Evolutionary conservation across 2,888 invertebrate species (phyloP), one percentile per base, ranked within the genome.

Genomic region (Plagodis pulveraria): DNA sequence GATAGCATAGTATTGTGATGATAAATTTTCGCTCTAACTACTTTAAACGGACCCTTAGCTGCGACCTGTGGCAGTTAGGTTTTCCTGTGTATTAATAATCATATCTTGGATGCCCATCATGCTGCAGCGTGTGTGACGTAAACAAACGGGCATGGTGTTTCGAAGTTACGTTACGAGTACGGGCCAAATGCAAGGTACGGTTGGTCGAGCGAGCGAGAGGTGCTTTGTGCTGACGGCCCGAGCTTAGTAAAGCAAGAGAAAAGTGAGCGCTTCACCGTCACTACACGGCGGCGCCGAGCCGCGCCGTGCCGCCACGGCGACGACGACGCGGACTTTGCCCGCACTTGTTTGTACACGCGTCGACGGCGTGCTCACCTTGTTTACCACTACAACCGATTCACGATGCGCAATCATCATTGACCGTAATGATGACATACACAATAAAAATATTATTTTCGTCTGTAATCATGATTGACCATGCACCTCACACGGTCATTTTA

Each of bases 311-410:
- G 6, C n/a, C 62, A 57, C 58, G 67, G 54, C 50, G 52, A 66
- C 65, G 67, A 64, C 72, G 66, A 76, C 63, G 75, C 80, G 73
- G 60, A 59, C 52, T 60, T 34, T 56, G 56, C 52, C 72, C 77
- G 74, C 83, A 87, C 86, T 91, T 91, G 91, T 91, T 91, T 91
- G 88, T 91, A 87, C 91, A 91, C 91, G 91, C 88, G 84, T 74
- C 75, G 78, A 53, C 83, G 67, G 81, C 90, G 85, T 91, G 91
- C 83, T 78, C 83, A 80, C 78, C 84, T 89, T 90, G 88, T 91
- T 89, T 89, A 90, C 87, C 76, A 86, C 81, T 58, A 50, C 81
- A 74, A 77, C 76, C 83, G 83, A 72, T 78, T 82, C 83, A 80
- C 79, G 76, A 80, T 78, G 75, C 76, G 76, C 79, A 83, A 81